Base-by-base conservation (phyloP, 2,888 invertebrate genomes). In the Seladonia tumulorum region DNA sequence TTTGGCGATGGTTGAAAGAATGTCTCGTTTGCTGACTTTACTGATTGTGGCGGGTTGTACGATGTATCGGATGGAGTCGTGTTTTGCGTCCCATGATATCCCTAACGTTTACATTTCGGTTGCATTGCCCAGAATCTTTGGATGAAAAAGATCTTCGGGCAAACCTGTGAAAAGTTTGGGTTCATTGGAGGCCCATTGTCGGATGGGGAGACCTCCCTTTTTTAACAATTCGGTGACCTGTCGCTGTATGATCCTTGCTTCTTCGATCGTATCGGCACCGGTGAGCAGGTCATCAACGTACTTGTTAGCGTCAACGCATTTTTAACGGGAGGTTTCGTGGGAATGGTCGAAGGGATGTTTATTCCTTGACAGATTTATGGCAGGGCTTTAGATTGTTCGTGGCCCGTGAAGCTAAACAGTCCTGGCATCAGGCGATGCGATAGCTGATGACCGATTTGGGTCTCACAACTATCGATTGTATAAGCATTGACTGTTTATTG, bases 251-350 rank as follows among this genome's bases (percentile, higher is more conserved):
- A 2, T 0, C 4, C 1, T 18, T 0, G 82, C 80, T 25, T 81
- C 83, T 5, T 78, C 57, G 16, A 39, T 3, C 0, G 49, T 63
- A 7, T 82, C 14, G 1, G 88, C 76, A 22, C 86, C 84, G 0
- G 84, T 80, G 10, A 88, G 25, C 3, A 86, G 22, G 12, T 86
- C 86, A 35, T 88, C 81, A 1, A 86, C 82, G 49, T 86, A 88
- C n/a, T n/a, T n/a, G n/a, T n/a, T n/a, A n/a, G n/a, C n/a, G n/a
- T n/a, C n/a, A n/a, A n/a, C n/a, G n/a, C n/a, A n/a, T n/a, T n/a
- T n/a, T n/a, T n/a, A n/a, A n/a, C n/a, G n/a, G n/a, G n/a, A n/a
- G n/a, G n/a, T n/a, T n/a, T n/a, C n/a, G n/a, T n/a, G n/a, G n/a
- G n/a, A n/a, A n/a, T n/a, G n/a, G n/a, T n/a, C n/a, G n/a, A n/a